A percentile compares a stretch with the other conserved stretches of the same genome.
Conservation (phyloP, 2,113 vertebrate genomes). For the Brachyistius frenatus region DNA sequence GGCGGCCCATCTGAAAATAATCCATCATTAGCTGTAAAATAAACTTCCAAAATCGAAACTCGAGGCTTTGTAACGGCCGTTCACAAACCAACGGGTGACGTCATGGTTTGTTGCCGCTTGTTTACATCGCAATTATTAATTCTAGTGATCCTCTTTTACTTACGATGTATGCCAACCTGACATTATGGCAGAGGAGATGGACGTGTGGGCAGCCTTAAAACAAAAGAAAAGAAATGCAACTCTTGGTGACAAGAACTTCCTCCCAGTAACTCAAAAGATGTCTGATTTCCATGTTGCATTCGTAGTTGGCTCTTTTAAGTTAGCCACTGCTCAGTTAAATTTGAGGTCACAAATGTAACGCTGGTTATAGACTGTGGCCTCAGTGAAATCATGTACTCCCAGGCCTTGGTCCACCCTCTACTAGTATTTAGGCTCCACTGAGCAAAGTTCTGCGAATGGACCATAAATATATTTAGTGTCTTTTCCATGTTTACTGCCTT, state of each 20-base stretch:
- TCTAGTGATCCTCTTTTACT: no score
- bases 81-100: no score
- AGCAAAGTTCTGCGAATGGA: neutral
- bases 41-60: no score
- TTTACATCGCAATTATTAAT: no score
- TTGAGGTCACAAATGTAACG: neutral
- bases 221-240: neutral
- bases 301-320: neutral
- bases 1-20: no score
- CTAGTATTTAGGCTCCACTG: neutral
- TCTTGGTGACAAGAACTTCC: neutral
- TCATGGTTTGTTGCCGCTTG: no score
- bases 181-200: no score
- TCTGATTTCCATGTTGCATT: neutral
- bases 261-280: neutral
- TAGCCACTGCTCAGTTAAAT: neutral
- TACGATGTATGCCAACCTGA: no score
- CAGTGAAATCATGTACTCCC: slow-evolving; percentile 6
- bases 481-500: slow-evolving; percentile 12
- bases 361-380: neutral
- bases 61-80: no score
- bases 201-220: no score
- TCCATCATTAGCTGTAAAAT: no score
- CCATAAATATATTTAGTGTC: slow-evolving; percentile 6
- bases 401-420: neutral